These are phyloP conservation scores for Hippolais icterina DNA, from an alignment of 2,113 vertebrate genomes.

Conservation along the genomic window DNA sequence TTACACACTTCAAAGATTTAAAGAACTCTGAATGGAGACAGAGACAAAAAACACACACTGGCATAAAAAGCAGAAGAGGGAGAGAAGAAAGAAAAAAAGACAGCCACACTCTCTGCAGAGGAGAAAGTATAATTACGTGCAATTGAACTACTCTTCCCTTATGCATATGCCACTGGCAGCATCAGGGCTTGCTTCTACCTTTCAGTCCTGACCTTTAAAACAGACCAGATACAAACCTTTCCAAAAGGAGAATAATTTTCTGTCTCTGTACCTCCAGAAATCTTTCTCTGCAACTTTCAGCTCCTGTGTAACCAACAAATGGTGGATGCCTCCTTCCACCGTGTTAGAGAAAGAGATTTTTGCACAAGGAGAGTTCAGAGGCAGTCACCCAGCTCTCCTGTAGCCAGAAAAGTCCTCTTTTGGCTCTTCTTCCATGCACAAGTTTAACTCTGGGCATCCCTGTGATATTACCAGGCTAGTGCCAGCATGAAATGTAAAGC, in stretches of 20 bases:
- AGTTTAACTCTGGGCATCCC: background rate
- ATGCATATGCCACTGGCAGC: background rate
- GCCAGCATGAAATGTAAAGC: background rate
- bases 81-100: background rate
- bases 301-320: background rate
- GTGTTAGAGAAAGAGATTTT: background rate
- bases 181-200: background rate
- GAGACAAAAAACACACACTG: background rate
- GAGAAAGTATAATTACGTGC: background rate
- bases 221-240: background rate
- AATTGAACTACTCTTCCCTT: background rate
- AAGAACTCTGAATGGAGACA: background rate
- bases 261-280: background rate
- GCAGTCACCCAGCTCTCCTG: fast-evolving
- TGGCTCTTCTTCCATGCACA: background rate
- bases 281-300: background rate
- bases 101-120: background rate
- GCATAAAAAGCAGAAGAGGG: background rate
- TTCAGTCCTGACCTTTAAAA: background rate
- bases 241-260: background rate
- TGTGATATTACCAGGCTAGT: background rate
- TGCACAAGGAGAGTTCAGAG: background rate
- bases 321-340: background rate
- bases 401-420: background rate
- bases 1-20: background rate